Conservation (phyloP, 2,797 vertebrate species). For the Enteromius trimaculatus region DNA sequence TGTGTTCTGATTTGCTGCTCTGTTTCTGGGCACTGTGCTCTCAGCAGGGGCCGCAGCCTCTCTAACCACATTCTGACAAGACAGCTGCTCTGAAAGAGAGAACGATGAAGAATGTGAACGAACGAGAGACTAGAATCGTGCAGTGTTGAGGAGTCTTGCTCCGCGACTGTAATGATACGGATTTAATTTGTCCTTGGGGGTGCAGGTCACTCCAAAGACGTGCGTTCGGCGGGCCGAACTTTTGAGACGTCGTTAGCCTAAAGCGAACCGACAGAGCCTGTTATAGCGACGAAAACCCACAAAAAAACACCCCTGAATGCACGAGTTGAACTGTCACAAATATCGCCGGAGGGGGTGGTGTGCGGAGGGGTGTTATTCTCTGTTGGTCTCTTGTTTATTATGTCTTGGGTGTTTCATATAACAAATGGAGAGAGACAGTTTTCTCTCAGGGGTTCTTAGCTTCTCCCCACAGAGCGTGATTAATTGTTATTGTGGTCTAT, state of each 20-base stretch:
- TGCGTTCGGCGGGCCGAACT: constrained; percentile 51
- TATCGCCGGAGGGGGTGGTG: constrained; percentile 12
- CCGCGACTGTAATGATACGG: constrained; percentile 61
- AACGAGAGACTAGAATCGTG: constrained; percentile 7
- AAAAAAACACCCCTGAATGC: neutral
- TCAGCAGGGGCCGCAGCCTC: constrained; percentile 62
- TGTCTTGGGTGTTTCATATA: constrained; percentile 55
- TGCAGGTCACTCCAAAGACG: constrained; percentile 60
- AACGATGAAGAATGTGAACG: constrained; percentile 54
- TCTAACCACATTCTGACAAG: constrained; percentile 60
- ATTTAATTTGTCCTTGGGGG: constrained; percentile 58
- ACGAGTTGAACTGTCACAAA: constrained; percentile 23
- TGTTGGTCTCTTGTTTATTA: constrained; percentile 54
- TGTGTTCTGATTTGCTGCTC: constrained; percentile 64
- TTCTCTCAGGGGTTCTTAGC: constrained; percentile 52
- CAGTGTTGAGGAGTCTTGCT: constrained; percentile 31
- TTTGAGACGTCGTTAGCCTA: constrained; percentile 64
- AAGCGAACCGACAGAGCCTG: constrained; percentile 58
- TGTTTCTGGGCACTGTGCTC: constrained; percentile 60
- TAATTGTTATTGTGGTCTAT: constrained; percentile 62
- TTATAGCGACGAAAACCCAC: constrained; percentile 44
- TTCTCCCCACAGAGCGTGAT: constrained; percentile 54
- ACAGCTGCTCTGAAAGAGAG: constrained; percentile 62
- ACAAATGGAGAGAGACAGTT: constrained; percentile 53
- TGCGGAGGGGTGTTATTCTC: constrained; percentile 38